phyloP scores from a whole-genome alignment of 2,113 vertebrate species.

The Typhlomys cinereus region DNA sequence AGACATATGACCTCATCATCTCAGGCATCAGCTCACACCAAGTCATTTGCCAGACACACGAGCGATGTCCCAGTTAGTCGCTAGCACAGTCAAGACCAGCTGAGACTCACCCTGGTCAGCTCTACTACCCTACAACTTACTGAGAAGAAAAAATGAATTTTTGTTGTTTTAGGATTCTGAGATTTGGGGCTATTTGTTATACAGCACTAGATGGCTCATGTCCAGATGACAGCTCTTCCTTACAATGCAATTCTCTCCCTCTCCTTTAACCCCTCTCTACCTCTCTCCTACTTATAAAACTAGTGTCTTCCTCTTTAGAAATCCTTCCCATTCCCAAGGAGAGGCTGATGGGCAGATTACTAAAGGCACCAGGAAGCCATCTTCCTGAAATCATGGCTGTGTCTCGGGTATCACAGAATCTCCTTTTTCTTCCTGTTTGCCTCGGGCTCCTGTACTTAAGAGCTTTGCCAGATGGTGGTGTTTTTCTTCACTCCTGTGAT shows the following conservation, averaged over 20 bases:
- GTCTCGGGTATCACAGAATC: constrained; percentile 7
- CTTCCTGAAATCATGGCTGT: background rate
- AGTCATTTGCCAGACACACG: background rate
- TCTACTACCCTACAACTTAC: background rate
- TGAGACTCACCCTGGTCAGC: background rate
- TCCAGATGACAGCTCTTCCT: no score
- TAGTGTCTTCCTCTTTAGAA: background rate
- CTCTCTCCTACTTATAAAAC: background rate
- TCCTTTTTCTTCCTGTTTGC: constrained; percentile 22
- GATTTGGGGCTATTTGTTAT: background rate
- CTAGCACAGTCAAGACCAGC: background rate
- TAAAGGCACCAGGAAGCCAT: background rate
- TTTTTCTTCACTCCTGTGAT: constrained; percentile 30
- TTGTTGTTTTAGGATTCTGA: background rate
- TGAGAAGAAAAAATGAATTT: background rate
- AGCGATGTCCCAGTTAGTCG: background rate
- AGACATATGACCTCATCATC: background rate
- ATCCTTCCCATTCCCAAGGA: background rate
- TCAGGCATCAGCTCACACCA: no score
- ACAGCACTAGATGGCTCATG: background rate
- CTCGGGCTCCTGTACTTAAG: background rate
- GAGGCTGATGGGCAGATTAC: background rate
- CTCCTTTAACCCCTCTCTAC: background rate
- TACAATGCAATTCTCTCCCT: no score
- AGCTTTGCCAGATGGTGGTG: constrained; percentile 30